A percentile compares a stretch with the other conserved stretches of the same genome.
These are phyloP conservation scores for Xiphophorus birchmanni DNA, from an alignment of 2,797 vertebrate genomes.

Conservation along the genomic window DNA sequence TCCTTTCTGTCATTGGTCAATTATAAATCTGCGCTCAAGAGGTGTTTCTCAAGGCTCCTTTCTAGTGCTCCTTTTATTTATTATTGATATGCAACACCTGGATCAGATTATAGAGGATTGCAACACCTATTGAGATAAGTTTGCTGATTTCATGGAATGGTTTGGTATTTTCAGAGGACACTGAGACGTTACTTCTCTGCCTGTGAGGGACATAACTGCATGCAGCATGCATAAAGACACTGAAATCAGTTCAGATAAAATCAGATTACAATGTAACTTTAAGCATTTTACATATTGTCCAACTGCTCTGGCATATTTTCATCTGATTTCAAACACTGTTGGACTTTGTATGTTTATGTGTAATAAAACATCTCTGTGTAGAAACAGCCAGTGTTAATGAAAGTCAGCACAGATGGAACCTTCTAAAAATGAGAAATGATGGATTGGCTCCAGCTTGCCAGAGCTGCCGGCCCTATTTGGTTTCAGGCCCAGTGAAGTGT, in stretches of 20 bases:
- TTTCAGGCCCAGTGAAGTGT: conserved; percentile 81
- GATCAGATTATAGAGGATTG: neutral
- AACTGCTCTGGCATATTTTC: conserved; percentile 39
- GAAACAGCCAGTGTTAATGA: conserved; percentile 75
- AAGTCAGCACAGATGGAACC: conserved; percentile 77
- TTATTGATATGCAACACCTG: neutral
- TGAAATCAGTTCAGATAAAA: conserved; percentile 43
- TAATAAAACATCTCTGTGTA: conserved; percentile 64
- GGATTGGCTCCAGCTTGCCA: conserved; percentile 78
- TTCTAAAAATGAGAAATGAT: conserved; percentile 80
- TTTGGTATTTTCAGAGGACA: neutral
- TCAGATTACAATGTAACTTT: conserved; percentile 30
- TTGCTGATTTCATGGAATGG: neutral
- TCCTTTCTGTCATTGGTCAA: no score
- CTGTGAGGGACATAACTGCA: neutral
- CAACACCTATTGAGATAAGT: neutral
- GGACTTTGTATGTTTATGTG: conserved; percentile 62
- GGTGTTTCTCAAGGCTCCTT: no score
- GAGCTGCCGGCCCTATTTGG: conserved; percentile 75
- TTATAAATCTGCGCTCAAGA: no score
- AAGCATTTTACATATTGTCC: conserved; percentile 22
- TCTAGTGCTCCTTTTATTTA: neutral
- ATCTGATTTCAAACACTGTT: conserved; percentile 55
- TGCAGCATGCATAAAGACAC: neutral
- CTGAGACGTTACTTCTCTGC: neutral